Evolutionary conservation across 2,113 vertebrate species (phyloP).

Genomic region (Leucosticte australis): DNA sequence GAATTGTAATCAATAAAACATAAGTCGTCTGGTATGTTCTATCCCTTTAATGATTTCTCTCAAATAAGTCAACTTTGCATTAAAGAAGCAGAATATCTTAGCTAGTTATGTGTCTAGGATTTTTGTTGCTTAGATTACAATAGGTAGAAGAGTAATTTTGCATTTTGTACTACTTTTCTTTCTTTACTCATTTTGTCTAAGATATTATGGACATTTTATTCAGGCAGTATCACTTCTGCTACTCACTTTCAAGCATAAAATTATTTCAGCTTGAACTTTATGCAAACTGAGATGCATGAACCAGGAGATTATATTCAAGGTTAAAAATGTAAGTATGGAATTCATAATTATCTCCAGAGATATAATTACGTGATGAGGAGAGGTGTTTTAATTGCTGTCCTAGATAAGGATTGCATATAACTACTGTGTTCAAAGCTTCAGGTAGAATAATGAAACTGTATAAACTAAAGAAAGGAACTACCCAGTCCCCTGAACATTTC

Average conservation of each 20-base stretch:
- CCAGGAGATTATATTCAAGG: neutral
- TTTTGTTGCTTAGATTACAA: neutral
- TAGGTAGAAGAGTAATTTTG: neutral
- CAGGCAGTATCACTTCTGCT: neutral
- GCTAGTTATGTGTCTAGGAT: neutral
- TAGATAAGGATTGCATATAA: neutral
- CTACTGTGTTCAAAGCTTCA: neutral
- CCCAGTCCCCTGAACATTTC: neutral
- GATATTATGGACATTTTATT: neutral
- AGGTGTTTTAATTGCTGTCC: constrained; percentile 6
- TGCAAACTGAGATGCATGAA: neutral
- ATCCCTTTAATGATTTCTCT: neutral
- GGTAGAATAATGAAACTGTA: neutral
- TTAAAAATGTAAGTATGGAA: constrained; percentile 3
- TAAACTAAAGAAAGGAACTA: neutral
- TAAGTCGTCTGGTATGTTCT: neutral
- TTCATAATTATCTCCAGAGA: constrained; percentile 19
- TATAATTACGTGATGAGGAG: neutral
- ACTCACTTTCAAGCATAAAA: neutral
- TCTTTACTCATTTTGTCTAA: neutral
- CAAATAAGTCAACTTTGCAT: neutral
- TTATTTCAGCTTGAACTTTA: neutral
- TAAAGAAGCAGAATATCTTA: neutral
- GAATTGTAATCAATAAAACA: neutral
- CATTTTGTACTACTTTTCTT: neutral